Conservation (phyloP, 2,113 vertebrate genomes). For the Mugil cephalus region DNA sequence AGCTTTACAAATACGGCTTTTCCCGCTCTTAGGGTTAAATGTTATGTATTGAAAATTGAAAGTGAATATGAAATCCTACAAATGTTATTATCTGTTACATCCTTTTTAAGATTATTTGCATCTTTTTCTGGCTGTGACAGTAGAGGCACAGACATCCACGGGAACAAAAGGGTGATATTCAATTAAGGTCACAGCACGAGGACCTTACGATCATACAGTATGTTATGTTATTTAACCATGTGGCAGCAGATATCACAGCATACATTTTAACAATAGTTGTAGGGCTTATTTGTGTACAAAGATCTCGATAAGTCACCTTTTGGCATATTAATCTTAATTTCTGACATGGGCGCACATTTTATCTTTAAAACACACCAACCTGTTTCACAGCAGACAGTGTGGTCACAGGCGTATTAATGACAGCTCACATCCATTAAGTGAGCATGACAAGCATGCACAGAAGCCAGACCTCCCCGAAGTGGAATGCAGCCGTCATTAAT, state of each 20-base stretch:
- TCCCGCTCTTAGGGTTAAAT: not conserved
- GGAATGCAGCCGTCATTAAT: too few relatives aligned
- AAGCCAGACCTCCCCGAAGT: too few relatives aligned
- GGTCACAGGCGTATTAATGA: too few relatives aligned
- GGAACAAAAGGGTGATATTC: slow-evolving; percentile 1
- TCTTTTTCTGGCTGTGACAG: not conserved
- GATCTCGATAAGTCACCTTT: not conserved
- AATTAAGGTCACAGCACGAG: not conserved
- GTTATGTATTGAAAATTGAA: not conserved
- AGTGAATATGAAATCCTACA: not conserved
- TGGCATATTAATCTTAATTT: not conserved
- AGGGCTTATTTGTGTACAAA: not conserved
- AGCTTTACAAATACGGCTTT: not conserved
- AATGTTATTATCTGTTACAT: not conserved
- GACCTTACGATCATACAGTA: not conserved
- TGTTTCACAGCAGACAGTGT: too few relatives aligned
- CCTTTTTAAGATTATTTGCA: not conserved
- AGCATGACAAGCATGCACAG: too few relatives aligned
- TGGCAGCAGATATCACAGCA: not conserved
- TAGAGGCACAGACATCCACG: not conserved
- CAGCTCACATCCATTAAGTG: too few relatives aligned
- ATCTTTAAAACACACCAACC: not conserved
- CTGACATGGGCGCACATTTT: not conserved
- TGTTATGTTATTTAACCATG: not conserved
- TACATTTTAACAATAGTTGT: not conserved